Base-by-base conservation (phyloP, 2,888 invertebrate species). In the Uloborus plumipes region DNA sequence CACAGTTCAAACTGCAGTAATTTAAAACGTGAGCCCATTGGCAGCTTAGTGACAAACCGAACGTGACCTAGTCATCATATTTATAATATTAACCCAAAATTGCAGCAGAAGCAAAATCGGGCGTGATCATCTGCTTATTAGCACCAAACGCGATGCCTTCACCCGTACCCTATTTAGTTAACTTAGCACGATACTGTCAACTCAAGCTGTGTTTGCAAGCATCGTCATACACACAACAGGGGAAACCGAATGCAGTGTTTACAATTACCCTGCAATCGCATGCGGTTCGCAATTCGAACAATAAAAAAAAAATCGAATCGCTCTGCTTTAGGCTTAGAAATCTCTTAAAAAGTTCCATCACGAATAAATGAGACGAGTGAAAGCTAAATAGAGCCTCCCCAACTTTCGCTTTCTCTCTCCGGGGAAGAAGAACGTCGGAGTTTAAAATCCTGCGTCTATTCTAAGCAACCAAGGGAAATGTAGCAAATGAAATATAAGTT, bases 401-500 rank as follows among this genome's bases (percentile, higher is more conserved):
- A 55, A 18, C 55, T 55, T 55, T 55, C 55, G 20, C 55, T 55
- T 55, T 39, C 55, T 55, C 55, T 55, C 39, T 39, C 64, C 15
- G 49, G 39, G 49, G 20, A n/a, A 14, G n/a, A 39, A 9, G 39
- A 47, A 65, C 49, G 62, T 58, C 65, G 73, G 51, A 59, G 70
- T 65, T 65, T 59, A 71, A 77, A 78, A 71, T 53, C 69, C 64
- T 50, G 70, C 51, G 31, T 80, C 69, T 80, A 80, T 80, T 80
- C 72, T 73, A 20, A 69, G 73, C 69, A 31, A 26, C n/a, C 31
- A 71, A 62, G 4, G 62, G 55, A 20, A 55, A 66, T 50, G 18
- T 26, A 59, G 65, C 47, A 65, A 65, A 18, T 49, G 15, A 70
- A 70, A 59, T 50, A 26, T 20, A 50, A 61, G 58, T 50, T 31